Evolutionary conservation across 2,797 vertebrate genomes (phyloP).

Genomic region (Gymnopithys bicolor): DNA sequence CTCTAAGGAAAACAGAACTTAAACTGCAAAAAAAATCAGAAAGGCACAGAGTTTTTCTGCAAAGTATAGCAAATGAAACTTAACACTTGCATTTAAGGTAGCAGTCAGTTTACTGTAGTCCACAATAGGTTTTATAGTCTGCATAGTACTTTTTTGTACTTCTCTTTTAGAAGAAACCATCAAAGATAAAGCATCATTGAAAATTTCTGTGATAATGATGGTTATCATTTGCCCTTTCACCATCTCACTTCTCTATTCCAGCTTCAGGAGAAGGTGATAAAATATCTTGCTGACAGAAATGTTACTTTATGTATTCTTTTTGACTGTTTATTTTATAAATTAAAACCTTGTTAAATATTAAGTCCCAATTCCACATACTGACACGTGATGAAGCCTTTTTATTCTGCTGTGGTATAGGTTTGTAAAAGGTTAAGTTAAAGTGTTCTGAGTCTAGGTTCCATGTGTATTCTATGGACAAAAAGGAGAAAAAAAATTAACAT

Average conservation of each 20-base stretch:
- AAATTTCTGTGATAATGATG: neutral
- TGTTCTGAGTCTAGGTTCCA: neutral
- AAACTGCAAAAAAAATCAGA: neutral
- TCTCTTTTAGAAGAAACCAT: neutral
- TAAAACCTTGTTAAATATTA: neutral
- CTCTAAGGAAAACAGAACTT: neutral
- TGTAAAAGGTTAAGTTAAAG: slow-evolving; percentile 12
- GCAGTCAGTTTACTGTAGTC: neutral
- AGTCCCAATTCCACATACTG: neutral
- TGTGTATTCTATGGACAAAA: neutral
- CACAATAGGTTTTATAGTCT: neutral
- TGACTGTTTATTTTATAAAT: neutral
- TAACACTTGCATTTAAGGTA: neutral
- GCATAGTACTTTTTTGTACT: neutral
- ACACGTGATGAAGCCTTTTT: neutral
- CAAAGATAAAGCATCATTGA: neutral
- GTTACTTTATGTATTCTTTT: neutral
- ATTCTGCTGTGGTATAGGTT: neutral
- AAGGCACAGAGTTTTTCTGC: neutral
- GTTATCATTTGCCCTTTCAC: slow-evolving; percentile 9
- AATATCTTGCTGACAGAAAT: slow-evolving; percentile 3
- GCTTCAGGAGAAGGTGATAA: neutral
- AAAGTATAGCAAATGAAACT: neutral
- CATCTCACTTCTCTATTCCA: slow-evolving; percentile 20
- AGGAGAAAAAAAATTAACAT: neutral